Evolutionary conservation across 2,113 vertebrate species (phyloP).

Genomic region (Neoarius graeffei): DNA sequence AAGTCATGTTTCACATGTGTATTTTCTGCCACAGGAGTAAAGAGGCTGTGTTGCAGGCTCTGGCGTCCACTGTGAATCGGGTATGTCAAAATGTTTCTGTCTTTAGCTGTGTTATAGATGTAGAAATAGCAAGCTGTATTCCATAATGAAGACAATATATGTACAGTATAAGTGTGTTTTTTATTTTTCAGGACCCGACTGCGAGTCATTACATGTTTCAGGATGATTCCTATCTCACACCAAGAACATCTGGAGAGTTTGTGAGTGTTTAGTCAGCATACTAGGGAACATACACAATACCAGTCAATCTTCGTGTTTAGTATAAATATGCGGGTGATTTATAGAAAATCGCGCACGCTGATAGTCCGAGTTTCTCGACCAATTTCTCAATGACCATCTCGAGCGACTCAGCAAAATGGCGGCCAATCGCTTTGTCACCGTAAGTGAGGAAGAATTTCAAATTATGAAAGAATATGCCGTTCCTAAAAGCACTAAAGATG

Average conservation of each 20-base stretch:
- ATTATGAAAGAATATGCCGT: too few species aligned
- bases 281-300: not conserved
- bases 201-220: constrained; percentile 82
- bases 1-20: not conserved
- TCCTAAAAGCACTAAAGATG: too few species aligned
- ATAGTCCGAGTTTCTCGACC: too few species aligned
- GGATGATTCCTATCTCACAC: constrained; percentile 88
- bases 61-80: constrained; percentile 82
- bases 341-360: too few species aligned
- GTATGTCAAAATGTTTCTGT: constrained; percentile 68
- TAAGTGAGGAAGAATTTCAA: too few species aligned
- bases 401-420: too few species aligned
- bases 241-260: constrained; percentile 71
- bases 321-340: too few species aligned
- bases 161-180: not conserved
- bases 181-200: constrained; percentile 80
- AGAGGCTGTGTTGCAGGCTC: constrained; percentile 82
- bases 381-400: too few species aligned
- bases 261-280: constrained; percentile 71
- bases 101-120: not conserved
- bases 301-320: not conserved
- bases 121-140: too few species aligned
- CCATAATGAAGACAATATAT: too few species aligned
- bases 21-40: constrained; percentile 78
- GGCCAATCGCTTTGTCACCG: too few species aligned